Base-by-base conservation (phyloP, 1,140 invertebrate genomes). In the Acromyrmex charruanus region DNA sequence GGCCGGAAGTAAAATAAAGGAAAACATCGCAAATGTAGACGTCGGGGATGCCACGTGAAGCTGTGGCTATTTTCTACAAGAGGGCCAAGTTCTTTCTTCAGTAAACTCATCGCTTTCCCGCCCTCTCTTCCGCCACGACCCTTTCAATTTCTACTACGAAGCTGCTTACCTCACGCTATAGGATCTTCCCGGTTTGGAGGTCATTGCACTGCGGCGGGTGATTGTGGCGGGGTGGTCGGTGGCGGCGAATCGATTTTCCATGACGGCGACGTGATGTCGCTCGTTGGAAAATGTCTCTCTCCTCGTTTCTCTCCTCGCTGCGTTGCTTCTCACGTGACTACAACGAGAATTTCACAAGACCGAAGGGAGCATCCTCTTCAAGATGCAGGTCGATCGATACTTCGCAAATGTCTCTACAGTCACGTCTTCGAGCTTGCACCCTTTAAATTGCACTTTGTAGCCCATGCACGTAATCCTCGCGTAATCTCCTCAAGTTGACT, bases 141-240 rank as follows among this genome's bases (percentile, higher is more conserved):
- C 81, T 63, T 14, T 7, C 44, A 31, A 71, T 69, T 35, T 12
- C 79, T 51, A 71, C 44, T 25, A 55, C 66, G 89, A 92, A 89
- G 88, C 82, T 72, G 66, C 92, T 94, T 94, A 95, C 94, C 94
- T 94, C 89, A 93, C 92, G 66, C 92, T 93, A 88, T 92, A 94
- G 87, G 95, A 94, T 91, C 94, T 95, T 94, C 92, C 94, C 81
- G 94, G 89, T 95, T 95, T 95, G 89, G 94, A 94, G 93, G 94
- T 94, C 94, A 95, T 95, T 94, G 94, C 93, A 94, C 94, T 89
- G 88, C 87, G 81, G 58, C 87, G 90, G 91, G 72, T 84, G 84
- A 79, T 88, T 93, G 92, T 91, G 91, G 90, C 86, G 81, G 84
- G 88, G 90, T 88, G 68, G 84, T 55, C 86, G 90, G 14, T 51